Base-by-base conservation (phyloP, 2,797 vertebrate genomes). In the Channallabes apus region DNA sequence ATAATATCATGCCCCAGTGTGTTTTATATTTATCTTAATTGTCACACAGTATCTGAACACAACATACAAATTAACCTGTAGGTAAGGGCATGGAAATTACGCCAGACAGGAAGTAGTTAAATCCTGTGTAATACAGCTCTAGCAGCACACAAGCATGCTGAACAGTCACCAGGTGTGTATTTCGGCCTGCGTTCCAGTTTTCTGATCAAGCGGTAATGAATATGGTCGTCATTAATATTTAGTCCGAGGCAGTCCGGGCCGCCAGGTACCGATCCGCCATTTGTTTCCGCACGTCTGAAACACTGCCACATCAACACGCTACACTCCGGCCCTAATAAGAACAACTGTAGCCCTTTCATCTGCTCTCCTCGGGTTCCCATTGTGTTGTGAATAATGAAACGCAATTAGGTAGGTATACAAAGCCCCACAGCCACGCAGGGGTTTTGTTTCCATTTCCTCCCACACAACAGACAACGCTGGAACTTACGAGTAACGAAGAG, bases 351-450 rank as follows among this genome's bases (percentile, higher is more conserved):
- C 89, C 92, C 93, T 93, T 94, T 94, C 93, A 94, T 93, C 91
- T 89, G 93, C 93, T 91, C 91, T 90, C 90, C 90, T 89, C 84
- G 89, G 92, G 92, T 95, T 94, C 93, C 93, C 93, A 93, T 92
- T 93, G 92, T 93, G 92, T 90, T 76, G 88, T 91, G 90, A 95
- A 94, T 95, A 95, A 94, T 94, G 93, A 94, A 95, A 93, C 91
- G 92, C 94, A 94, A 94, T 95, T 94, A 95, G 93, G 92, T 91
- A 88, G 93, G 93, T 93, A 94, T 94, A 94, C 93, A 94, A 94
- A 94, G 92, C 93, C 90, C 46, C 84, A 86, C 73, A 82, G 92
- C 92, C 92, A 93, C 90, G 85, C 87, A 80, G 84, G 84, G 89
- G 91, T 92, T 94, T 93, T 93, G 93, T 93, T 94, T 94, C 93